Conservation (phyloP, 2,797 vertebrate species). For the Sternotherus odoratus region DNA sequence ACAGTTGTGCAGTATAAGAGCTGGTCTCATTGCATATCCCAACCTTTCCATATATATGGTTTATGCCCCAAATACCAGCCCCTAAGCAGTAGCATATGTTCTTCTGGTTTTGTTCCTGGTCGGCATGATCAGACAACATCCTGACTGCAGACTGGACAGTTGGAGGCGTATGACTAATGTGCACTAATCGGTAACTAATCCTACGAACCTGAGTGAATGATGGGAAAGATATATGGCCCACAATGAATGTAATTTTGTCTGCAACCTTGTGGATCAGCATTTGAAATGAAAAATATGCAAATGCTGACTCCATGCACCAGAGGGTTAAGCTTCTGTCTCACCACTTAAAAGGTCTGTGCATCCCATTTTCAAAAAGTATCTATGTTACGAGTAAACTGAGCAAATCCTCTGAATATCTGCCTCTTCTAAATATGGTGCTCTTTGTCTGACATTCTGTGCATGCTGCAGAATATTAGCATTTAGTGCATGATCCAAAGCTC, state of each 20-base stretch:
- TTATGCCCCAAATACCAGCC: not conserved
- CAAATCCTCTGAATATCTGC: not conserved
- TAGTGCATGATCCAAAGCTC: not conserved
- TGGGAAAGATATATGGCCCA: not conserved
- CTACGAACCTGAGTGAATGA: not conserved
- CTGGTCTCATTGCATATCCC: not conserved
- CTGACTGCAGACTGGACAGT: not conserved
- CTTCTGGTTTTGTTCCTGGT: not conserved
- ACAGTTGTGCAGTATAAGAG: not conserved
- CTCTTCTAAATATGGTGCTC: not conserved
- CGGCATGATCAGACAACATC: not conserved
- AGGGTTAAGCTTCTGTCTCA: slow-evolving; percentile 30
- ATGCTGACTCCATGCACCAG: not conserved
- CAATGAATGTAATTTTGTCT: not conserved
- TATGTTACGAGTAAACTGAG: not conserved
- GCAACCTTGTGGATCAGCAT: not conserved
- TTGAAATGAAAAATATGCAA: slow-evolving; percentile 8
- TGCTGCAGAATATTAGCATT: not conserved
- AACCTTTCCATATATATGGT: not conserved
- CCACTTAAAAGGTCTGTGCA: slow-evolving; percentile 19
- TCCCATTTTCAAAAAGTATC: slow-evolving; percentile 6
- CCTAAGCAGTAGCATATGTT: not conserved
- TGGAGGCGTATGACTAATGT: not conserved
- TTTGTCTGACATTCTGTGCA: not conserved
- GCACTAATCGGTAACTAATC: slow-evolving; percentile 1